Percentiles rank a stretch among this genome's conserved stretches.
Evolutionary conservation across 2,113 vertebrate genomes (phyloP).

Genomic region (Euleptes europaea): DNA sequence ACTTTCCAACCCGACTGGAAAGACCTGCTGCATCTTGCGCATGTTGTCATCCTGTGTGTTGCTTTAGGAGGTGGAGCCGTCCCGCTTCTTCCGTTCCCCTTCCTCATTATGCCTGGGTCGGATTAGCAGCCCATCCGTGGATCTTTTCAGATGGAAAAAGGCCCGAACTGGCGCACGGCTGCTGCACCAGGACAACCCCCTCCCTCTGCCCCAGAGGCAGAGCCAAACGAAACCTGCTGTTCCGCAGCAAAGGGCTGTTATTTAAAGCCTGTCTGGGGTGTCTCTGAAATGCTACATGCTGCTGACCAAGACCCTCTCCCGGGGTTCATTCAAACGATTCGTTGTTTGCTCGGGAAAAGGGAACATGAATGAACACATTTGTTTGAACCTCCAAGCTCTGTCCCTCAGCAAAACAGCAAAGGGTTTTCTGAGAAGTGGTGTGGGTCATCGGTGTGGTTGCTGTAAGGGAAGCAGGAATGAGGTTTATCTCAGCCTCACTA

Average conservation of each 20-base stretch:
- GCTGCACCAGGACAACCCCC: no score
- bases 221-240: slow-evolving; percentile 27
- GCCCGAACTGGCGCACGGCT: not conserved
- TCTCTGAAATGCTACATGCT: slow-evolving; percentile 31
- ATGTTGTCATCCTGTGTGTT: no score
- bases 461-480: slow-evolving; percentile 41
- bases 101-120: not conserved
- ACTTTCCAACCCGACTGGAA: no score
- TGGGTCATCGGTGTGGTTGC: slow-evolving; percentile 39
- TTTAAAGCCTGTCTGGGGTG: slow-evolving; percentile 32
- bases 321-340: slow-evolving; percentile 54
- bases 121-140: not conserved
- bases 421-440: slow-evolving; percentile 63
- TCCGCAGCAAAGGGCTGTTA: slow-evolving; percentile 38
- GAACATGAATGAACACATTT: slow-evolving; percentile 8
- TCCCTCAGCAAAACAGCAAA: slow-evolving; percentile 39
- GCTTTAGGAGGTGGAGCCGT: no score
- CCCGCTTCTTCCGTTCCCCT: not conserved
- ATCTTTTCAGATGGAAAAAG: not conserved
- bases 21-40: no score
- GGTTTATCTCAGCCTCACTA: slow-evolving; percentile 39
- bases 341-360: slow-evolving; percentile 55
- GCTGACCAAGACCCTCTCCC: slow-evolving; percentile 1
- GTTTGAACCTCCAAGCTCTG: slow-evolving; percentile 37
- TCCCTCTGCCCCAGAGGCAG: not conserved